Percentiles rank a stretch among this genome's conserved stretches.
phyloP scores from a whole-genome alignment of 2,888 invertebrate species.

The Nomada flava region DNA sequence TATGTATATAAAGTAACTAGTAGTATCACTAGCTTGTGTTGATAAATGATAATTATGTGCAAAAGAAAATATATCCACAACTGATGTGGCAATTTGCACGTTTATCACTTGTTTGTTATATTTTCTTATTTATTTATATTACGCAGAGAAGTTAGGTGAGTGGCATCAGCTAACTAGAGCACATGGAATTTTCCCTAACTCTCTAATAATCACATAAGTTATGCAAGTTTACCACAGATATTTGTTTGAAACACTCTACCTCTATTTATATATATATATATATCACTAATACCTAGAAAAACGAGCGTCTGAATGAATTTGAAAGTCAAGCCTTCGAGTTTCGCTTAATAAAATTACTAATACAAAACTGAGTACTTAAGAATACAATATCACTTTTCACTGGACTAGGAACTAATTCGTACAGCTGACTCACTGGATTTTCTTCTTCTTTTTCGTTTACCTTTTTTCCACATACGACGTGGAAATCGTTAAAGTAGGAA shows the following conservation, averaged over 20 bases:
- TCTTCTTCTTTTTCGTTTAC: not conserved
- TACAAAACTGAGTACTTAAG: conserved; percentile 71
- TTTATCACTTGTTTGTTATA: conserved; percentile 65
- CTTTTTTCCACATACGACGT: conserved; percentile 22
- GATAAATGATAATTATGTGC: conserved; percentile 66
- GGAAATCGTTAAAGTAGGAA: conserved; percentile 47
- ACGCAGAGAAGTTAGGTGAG: conserved; percentile 75
- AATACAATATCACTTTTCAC: conserved; percentile 78
- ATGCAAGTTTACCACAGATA: conserved; percentile 72
- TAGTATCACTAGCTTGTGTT: conserved; percentile 63
- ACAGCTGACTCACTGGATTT: conserved; percentile 58
- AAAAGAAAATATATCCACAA: conserved; percentile 67
- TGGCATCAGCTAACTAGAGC: conserved; percentile 74
- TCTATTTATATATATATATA: conserved; percentile 51
- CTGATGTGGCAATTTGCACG: conserved; percentile 52
- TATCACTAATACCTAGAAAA: conserved; percentile 67
- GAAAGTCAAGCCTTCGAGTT: conserved; percentile 76
- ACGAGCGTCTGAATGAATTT: conserved; percentile 71
- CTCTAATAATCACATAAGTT: conserved; percentile 80
- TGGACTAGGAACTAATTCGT: conserved; percentile 82
- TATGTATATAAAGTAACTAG: conserved; percentile 65
- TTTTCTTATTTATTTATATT: conserved; percentile 69
- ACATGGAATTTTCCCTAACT: conserved; percentile 77
- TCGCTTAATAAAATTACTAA: conserved; percentile 63
- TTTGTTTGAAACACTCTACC: conserved; percentile 57